phyloP scores from a whole-genome alignment of 1,140 invertebrate genomes.

The Berghia stephanieae region DNA sequence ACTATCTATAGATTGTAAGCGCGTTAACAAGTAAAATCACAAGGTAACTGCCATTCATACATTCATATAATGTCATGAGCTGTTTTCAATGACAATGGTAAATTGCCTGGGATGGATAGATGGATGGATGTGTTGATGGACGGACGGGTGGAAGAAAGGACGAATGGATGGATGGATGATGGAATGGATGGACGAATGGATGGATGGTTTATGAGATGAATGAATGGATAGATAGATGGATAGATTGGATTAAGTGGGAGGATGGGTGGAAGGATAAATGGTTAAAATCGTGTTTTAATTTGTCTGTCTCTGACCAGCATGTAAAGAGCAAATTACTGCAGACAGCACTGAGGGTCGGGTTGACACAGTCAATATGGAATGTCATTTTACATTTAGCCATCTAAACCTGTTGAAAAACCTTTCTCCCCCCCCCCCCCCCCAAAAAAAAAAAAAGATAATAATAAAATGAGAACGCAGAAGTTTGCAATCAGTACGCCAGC shows the following conservation, averaged over 20 bases:
- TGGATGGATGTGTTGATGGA: not conserved
- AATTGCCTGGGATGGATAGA: too few relatives aligned
- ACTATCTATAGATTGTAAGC: too few relatives aligned
- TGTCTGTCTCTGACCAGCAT: not conserved
- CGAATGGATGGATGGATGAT: not conserved
- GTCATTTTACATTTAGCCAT: too few relatives aligned
- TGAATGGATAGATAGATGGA: not conserved
- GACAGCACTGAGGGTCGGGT: not conserved
- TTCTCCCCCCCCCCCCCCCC: too few relatives aligned
- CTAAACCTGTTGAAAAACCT: too few relatives aligned
- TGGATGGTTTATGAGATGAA: not conserved
- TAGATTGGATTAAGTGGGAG: not conserved
- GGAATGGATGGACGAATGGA: not conserved
- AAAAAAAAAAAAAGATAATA: too few relatives aligned
- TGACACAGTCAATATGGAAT: slow-evolving; percentile 1
- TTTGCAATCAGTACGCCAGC: too few relatives aligned
- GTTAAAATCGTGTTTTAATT: not conserved
- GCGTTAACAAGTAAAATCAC: too few relatives aligned
- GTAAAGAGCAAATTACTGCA: not conserved
- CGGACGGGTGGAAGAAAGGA: not conserved
- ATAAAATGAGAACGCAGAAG: too few relatives aligned
- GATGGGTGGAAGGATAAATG: not conserved
- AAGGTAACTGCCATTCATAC: too few relatives aligned
- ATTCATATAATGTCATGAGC: too few relatives aligned
- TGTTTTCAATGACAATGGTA: too few relatives aligned